These are phyloP conservation scores for Bombus huntii DNA, from an alignment of 1,140 invertebrate species.

Conservation along the genomic window DNA sequence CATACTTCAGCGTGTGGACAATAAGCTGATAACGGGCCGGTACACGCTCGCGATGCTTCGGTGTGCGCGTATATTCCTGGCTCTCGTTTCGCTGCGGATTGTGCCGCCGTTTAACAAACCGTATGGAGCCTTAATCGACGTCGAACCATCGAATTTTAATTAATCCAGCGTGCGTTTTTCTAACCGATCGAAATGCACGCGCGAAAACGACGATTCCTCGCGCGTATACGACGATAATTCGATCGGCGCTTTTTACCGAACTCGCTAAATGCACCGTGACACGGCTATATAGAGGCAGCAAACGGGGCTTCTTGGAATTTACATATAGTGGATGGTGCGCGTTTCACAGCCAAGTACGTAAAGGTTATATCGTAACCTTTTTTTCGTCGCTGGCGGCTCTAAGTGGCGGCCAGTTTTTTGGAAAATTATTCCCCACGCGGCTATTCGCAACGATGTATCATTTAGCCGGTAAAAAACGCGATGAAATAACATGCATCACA, in stretches of 20 bases:
- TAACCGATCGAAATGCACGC: background rate
- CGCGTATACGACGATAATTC: background rate
- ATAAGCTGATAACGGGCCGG: constrained; percentile 42
- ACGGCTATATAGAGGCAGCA: background rate
- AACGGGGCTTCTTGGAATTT: background rate
- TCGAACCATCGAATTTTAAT: constrained; percentile 8
- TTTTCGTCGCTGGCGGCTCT: background rate
- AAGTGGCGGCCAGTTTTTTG: constrained; percentile 1
- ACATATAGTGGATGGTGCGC: background rate
- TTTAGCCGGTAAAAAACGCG: constrained; percentile 1
- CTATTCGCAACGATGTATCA: constrained; percentile 8
- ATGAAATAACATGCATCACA: constrained; percentile 8
- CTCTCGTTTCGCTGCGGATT: background rate
- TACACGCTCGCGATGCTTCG: background rate
- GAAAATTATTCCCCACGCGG: background rate
- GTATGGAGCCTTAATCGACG: background rate
- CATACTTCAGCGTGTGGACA: constrained; percentile 31
- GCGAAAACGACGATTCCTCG: background rate
- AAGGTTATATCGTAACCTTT: background rate
- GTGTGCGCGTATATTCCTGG: background rate
- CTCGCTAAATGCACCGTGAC: background rate
- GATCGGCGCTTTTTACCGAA: background rate
- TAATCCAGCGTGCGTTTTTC: background rate
- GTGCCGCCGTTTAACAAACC: background rate
- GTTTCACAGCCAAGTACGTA: background rate